Base-by-base conservation (phyloP, 2,888 invertebrate species). In the Lasioglossum malachurum region DNA sequence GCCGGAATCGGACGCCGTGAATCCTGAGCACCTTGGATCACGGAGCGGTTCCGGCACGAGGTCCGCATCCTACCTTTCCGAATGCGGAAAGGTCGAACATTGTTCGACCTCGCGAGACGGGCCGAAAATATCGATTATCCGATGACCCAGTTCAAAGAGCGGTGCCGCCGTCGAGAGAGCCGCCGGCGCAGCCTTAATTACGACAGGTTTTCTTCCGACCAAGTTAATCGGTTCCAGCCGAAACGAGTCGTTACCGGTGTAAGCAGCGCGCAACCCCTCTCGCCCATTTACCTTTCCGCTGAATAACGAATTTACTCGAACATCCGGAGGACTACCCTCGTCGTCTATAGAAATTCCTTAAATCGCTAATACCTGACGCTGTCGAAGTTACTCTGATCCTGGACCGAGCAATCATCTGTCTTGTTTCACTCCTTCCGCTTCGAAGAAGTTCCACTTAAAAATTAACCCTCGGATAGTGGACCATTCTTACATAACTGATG, bases 81-180 rank as follows among this genome's bases (percentile, higher is more conserved):
- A 41, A 76, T 80, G 82, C 79, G 72, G 60, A 89, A 91, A 88
- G 91, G 86, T 88, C 86, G 85, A 88, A 88, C 84, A 87, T 83
- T 78, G 73, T 82, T 80, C 73, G 69, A 53, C 72, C 75, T 27
- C 80, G 86, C 44, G 74, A 46, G 23, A 76, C 80, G 60, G 46
- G 73, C 77, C 87, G 83, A 90, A 91, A 90, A 83, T 87, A 91
- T 89, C 86, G 90, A 91, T 89, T 89, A 89, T 84, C 85, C 90
- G 88, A 88, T 85, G 91, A 84, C 88, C 88, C 79, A 88, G 81
- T 90, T 89, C 79, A 72, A 67, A 72, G 64, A 78, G 83, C 80
- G 87, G 84, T 82, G 44, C 44, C 73, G n/a, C 19, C 31, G 83
- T 78, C 87, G 80, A 85, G 81, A 31, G 84, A 82, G 71, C 76